A percentile compares a stretch with the other conserved stretches of the same genome.
phyloP scores from a whole-genome alignment of 2,113 vertebrate genomes.

The Hirundichthys speculiger region DNA sequence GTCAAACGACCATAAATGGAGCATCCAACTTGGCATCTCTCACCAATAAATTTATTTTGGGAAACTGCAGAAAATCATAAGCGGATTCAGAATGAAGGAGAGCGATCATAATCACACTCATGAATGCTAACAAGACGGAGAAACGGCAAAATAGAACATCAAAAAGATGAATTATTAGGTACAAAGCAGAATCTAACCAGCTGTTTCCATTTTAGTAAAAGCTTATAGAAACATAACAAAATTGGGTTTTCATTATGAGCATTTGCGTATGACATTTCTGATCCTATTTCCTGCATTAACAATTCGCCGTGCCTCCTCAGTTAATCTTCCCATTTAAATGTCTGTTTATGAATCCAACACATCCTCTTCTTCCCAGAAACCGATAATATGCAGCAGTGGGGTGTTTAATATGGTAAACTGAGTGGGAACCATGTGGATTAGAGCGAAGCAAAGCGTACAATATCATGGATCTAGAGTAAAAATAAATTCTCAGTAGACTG shows the following conservation, averaged over 20 bases:
- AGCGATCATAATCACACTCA: constrained; percentile 29
- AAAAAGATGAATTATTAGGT: constrained; percentile 48
- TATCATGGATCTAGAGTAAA: constrained; percentile 8
- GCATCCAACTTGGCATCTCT: constrained; percentile 44
- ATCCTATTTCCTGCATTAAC: constrained; percentile 53
- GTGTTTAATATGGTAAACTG: constrained; percentile 33
- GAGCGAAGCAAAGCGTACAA: constrained; percentile 18
- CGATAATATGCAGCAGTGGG: constrained; percentile 22
- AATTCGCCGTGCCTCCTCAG: constrained; percentile 1
- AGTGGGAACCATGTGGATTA: constrained; percentile 35
- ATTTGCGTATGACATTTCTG: constrained; percentile 46
- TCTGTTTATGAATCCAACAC: constrained; percentile 25
- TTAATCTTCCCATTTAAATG: constrained; percentile 41
- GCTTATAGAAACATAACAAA: constrained; percentile 37
- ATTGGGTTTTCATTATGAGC: constrained; percentile 50
- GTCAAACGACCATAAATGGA: constrained; percentile 52
- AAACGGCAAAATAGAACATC: constrained; percentile 42
- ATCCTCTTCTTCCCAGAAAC: constrained; percentile 10
- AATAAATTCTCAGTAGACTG: constrained; percentile 22
- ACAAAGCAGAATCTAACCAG: constrained; percentile 28
- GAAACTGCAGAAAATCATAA: constrained; percentile 28
- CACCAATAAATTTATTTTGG: constrained; percentile 32
- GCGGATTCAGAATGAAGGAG: constrained; percentile 39
- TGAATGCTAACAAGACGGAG: constrained; percentile 55
- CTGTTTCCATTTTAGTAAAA: constrained; percentile 38